A percentile compares a stretch with the other conserved stretches of the same genome.
phyloP scores from a whole-genome alignment of 1,140 invertebrate species.

The Cotesia vestalis region DNA sequence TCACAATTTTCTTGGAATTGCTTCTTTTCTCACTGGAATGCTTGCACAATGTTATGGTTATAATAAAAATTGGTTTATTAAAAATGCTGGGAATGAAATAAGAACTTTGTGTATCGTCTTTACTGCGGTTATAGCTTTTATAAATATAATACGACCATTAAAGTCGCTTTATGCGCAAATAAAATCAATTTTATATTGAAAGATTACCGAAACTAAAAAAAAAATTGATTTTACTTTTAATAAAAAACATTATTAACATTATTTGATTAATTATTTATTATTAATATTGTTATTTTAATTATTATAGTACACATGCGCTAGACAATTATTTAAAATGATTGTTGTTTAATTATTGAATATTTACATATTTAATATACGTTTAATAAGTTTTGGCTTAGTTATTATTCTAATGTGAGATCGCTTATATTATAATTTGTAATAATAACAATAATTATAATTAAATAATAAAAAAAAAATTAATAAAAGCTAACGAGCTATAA shows the following conservation, averaged over 20 bases:
- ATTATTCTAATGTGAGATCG: too few relatives aligned
- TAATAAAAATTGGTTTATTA: conserved; percentile 41
- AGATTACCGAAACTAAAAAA: not conserved
- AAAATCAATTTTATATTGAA: conserved; percentile 12
- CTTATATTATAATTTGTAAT: too few relatives aligned
- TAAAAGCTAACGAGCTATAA: too few relatives aligned
- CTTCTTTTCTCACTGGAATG: conserved; percentile 54
- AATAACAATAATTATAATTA: too few relatives aligned
- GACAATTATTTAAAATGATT: too few relatives aligned
- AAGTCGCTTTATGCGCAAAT: conserved; percentile 43
- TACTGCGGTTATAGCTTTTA: conserved; percentile 42
- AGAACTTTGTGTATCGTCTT: conserved; percentile 38
- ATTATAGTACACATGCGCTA: too few relatives aligned
- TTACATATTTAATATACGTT: too few relatives aligned
- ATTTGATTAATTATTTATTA: too few relatives aligned
- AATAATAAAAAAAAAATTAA: too few relatives aligned
- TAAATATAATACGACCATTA: conserved; percentile 45
- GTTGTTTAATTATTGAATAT: too few relatives aligned
- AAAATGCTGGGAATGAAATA: conserved; percentile 12
- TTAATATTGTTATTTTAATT: too few relatives aligned
- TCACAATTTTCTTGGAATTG: conserved; percentile 54
- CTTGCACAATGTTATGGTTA: conserved; percentile 47
- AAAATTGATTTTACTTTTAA: not conserved
- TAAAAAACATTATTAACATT: not conserved
- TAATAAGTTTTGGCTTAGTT: too few relatives aligned